phyloP scores from a whole-genome alignment of 2,888 invertebrate species.

The Linyphia triangularis region DNA sequence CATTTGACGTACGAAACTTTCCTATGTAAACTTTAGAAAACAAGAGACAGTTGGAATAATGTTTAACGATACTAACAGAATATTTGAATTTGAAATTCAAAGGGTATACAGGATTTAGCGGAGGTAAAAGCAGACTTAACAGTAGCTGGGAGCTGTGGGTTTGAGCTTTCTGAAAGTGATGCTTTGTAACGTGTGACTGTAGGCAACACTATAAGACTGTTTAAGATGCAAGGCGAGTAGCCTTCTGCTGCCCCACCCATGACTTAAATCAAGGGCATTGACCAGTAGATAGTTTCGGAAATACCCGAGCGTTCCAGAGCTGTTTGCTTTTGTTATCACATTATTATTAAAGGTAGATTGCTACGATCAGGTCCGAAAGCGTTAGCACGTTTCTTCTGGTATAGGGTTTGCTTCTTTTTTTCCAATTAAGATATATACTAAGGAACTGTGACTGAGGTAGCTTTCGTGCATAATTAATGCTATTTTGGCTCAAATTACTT shows the following conservation, averaged over 20 bases:
- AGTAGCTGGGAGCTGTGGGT: slow-evolving; percentile 9
- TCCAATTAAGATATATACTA: slow-evolving; percentile 3
- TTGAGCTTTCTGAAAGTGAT: slow-evolving; percentile 10
- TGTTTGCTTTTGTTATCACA: slow-evolving; percentile 41
- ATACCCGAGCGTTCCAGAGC: slow-evolving; percentile 45
- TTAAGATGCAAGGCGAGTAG: slow-evolving; percentile 50
- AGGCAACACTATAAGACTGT: slow-evolving; percentile 33
- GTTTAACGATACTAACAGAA: no score
- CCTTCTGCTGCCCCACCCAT: slow-evolving; percentile 40
- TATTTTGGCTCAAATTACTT: not conserved
- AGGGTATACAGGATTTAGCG: no score
- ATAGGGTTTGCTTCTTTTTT: slow-evolving; percentile 7
- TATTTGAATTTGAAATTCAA: no score
- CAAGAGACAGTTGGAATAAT: no score
- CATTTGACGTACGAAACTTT: no score
- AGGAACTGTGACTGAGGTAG: slow-evolving; percentile 5
- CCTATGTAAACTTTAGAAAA: no score
- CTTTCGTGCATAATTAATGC: slow-evolving; percentile 23
- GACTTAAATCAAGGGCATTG: slow-evolving; percentile 51
- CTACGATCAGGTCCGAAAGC: slow-evolving; percentile 16
- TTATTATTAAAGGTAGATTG: slow-evolving; percentile 38
- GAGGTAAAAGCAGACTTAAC: not conserved
- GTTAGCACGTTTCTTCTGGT: slow-evolving; percentile 18
- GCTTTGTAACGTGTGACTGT: slow-evolving; percentile 18
- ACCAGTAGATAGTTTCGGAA: slow-evolving; percentile 57